Base-by-base conservation (phyloP, 2,888 invertebrate genomes). In the Sinohyriopsis cumingii region DNA sequence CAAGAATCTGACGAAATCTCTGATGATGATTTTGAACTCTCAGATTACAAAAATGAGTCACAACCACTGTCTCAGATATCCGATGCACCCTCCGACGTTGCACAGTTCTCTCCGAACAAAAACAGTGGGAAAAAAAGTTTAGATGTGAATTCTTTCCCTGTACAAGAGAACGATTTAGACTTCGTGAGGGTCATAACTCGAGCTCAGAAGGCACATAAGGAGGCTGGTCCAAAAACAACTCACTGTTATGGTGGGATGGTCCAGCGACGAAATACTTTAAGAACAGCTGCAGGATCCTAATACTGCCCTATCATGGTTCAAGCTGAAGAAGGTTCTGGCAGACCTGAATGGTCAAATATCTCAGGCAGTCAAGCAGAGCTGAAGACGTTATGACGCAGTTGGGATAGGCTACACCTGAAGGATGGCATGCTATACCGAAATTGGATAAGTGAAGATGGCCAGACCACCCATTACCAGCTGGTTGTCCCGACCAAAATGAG, bases 401-500 rank as follows among this genome's bases (percentile, higher is more conserved):
- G 59, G 66, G 66, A 59, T 19, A 3, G 56, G 59, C 20, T 28
- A n/a, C 22, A 6, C n/a, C n/a, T 66, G 18, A 15, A 7, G n/a
- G 19, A 28, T 20, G 59, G 28, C 15, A 28, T 55, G 22, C 28
- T 59, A 7, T 25, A 59, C 18, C 5, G 56, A 12, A 28, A 59
- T 19, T 24, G 20, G 24, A 53, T 59, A 45, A 20, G 54, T 19
- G 59, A 59, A 22, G 33, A 56, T 33, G 33, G 33, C 33, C 7
- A 7, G 33, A 33, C 33, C 33, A 33, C 6, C 22, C 18, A 9
- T 56, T 19, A 24, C 24, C 69, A 65, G 55, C 55, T 69, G 53
- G 28, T 68, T 64, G 59, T 64, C 18, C 62, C 61, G n/a, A 55
- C 20, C 6, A 54, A 22, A 55, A 45, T 15, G 33, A 64, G n/a